A percentile compares a stretch with the other conserved stretches of the same genome.
phyloP scores from a whole-genome alignment of 2,113 vertebrate species.

The Rhea pennata region DNA sequence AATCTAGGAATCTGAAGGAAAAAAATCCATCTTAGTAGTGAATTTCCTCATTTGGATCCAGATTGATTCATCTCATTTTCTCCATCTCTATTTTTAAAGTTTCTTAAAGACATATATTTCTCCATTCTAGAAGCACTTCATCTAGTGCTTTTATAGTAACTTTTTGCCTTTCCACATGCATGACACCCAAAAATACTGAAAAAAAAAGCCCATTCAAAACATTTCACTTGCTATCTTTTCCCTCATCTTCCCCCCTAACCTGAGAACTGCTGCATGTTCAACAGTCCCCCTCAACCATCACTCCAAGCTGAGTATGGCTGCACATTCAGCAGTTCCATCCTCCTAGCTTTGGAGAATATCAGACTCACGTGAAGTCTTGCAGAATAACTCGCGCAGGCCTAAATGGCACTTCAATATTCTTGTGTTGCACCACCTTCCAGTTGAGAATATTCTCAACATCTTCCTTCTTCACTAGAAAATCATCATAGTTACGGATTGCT shows the following conservation, averaged over 20 bases:
- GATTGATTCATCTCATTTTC: not conserved
- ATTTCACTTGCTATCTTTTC: not conserved
- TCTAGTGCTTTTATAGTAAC: not conserved
- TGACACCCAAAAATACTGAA: not conserved
- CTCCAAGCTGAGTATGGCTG: not conserved
- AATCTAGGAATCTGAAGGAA: not conserved
- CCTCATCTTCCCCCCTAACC: not conserved
- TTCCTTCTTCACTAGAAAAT: slow-evolving; percentile 89
- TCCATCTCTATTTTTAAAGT: not conserved
- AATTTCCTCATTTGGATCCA: not conserved
- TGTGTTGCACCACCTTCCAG: slow-evolving; percentile 88
- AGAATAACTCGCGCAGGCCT: slow-evolving; percentile 94
- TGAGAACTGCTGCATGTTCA: not conserved
- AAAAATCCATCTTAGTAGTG: not conserved
- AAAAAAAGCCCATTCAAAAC: not conserved
- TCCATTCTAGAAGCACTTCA: not conserved
- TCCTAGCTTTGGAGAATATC: not conserved
- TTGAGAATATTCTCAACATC: slow-evolving; percentile 95
- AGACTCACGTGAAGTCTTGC: slow-evolving; percentile 95
- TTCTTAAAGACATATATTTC: not conserved
- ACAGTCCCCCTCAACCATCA: not conserved
- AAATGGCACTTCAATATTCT: slow-evolving; percentile 94
- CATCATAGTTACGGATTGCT: slow-evolving; percentile 93
- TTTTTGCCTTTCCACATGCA: not conserved
- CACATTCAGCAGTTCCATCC: not conserved